Conservation (phyloP, 2,113 vertebrate species). For the Bothrops jararaca region DNA sequence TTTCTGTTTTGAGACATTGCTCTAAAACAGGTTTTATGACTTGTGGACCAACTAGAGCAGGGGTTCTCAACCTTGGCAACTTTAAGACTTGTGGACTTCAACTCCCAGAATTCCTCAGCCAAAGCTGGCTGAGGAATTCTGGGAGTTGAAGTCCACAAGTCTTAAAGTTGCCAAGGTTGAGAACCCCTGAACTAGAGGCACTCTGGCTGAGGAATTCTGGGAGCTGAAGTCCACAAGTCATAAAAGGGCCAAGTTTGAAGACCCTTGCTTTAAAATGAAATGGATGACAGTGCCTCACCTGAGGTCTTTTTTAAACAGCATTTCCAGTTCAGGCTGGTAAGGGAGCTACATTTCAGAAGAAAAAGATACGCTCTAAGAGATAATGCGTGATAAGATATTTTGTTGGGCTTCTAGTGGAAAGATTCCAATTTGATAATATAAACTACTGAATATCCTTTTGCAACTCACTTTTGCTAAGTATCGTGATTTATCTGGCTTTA, state of each 20-base stretch:
- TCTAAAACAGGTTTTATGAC: too few relatives aligned
- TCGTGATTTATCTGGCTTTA: background rate
- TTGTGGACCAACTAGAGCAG: too few relatives aligned
- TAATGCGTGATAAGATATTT: background rate
- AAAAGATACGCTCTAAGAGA: background rate
- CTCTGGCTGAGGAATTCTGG: too few relatives aligned
- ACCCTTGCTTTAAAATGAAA: background rate
- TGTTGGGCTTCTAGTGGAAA: background rate
- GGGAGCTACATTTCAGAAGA: background rate
- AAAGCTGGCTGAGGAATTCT: too few relatives aligned
- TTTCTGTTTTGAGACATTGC: background rate
- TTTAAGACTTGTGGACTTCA: too few relatives aligned
- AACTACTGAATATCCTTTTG: background rate
- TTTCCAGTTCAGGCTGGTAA: background rate
- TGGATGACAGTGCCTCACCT: background rate
- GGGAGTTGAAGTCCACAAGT: too few relatives aligned
- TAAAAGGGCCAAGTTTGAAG: too few relatives aligned
- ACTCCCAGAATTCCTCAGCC: too few relatives aligned
- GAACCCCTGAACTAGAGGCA: too few relatives aligned
- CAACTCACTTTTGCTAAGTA: background rate
- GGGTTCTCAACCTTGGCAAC: too few relatives aligned
- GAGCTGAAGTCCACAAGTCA: too few relatives aligned
- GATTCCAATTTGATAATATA: background rate
- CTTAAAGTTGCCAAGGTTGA: too few relatives aligned
- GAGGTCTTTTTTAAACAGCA: background rate